Evolutionary conservation across 2,113 vertebrate species (phyloP).

Genomic region (Carassius gibelio): DNA sequence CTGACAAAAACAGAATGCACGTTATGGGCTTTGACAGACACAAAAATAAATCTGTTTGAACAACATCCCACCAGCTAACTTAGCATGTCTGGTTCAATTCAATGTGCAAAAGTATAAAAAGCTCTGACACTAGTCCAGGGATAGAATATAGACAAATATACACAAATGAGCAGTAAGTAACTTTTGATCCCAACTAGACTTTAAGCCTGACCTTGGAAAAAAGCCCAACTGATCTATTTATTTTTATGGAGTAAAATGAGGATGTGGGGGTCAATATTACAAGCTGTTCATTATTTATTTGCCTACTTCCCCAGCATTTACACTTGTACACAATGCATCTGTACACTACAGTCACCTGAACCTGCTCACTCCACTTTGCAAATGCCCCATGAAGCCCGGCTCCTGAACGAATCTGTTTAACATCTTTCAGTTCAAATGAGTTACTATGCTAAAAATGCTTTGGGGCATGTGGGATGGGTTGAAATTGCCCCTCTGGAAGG

Average conservation of each 20-base stretch:
- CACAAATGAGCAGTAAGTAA: constrained; percentile 59
- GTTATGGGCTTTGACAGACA: constrained; percentile 72
- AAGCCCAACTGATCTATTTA: constrained; percentile 58
- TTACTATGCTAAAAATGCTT: constrained; percentile 86
- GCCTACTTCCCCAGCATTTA: constrained; percentile 60
- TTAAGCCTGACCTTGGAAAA: constrained; percentile 62
- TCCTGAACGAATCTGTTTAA: constrained; percentile 93
- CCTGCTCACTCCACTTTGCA: constrained; percentile 64
- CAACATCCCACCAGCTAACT: constrained; percentile 74
- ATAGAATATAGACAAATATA: constrained; percentile 63
- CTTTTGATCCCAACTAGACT: constrained; percentile 42
- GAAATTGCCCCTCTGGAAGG: constrained; percentile 83
- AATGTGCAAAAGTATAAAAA: constrained; percentile 65
- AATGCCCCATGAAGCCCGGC: constrained; percentile 76
- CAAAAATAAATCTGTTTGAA: constrained; percentile 76
- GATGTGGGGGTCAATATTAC: too few species aligned
- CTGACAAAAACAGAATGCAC: constrained; percentile 69
- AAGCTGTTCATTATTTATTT: constrained; percentile 79
- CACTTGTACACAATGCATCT: constrained; percentile 35
- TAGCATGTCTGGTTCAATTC: constrained; percentile 71
- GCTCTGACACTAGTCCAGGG: constrained; percentile 67
- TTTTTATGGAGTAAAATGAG: constrained; percentile 59
- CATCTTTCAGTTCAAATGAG: constrained; percentile 94
- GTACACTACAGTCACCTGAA: constrained; percentile 40
- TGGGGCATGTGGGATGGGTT: constrained; percentile 85